These are phyloP conservation scores for Zaprionus lachaisei DNA, from an alignment of 1,140 invertebrate species.

Conservation along the genomic window DNA sequence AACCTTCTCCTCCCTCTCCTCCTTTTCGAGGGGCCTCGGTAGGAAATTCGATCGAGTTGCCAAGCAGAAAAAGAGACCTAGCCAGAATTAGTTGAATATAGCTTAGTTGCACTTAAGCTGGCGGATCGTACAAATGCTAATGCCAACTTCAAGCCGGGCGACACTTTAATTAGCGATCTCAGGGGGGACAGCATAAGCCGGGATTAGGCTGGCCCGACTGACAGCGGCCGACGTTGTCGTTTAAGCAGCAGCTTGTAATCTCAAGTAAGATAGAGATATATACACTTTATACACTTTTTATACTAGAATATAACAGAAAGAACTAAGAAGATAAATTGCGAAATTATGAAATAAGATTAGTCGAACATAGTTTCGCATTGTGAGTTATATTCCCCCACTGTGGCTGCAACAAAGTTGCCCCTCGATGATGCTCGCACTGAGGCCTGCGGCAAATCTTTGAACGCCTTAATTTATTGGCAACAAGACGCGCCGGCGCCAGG, in stretches of 20 bases:
- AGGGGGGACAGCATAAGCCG: slow-evolving; percentile 14
- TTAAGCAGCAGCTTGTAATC: slow-evolving; percentile 21
- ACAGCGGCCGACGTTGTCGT: slow-evolving; percentile 23
- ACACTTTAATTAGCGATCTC: slow-evolving; percentile 42
- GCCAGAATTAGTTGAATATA: slow-evolving; percentile 31
- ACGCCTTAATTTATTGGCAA: slow-evolving; percentile 75
- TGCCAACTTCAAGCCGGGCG: slow-evolving; percentile 20
- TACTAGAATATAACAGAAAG: not conserved
- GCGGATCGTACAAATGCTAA: slow-evolving; percentile 36
- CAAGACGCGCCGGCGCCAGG: slow-evolving; percentile 70
- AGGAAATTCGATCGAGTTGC: slow-evolving; percentile 40
- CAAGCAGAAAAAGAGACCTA: slow-evolving; percentile 23
- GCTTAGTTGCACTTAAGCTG: slow-evolving; percentile 23
- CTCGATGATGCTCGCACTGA: not conserved
- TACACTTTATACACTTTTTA: not conserved
- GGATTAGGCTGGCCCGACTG: slow-evolving; percentile 21
- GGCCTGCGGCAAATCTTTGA: slow-evolving; percentile 59
- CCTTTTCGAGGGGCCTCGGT: not conserved
- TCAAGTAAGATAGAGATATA: not conserved
- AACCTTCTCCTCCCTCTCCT: not conserved
- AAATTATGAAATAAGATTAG: slow-evolving; percentile 12
- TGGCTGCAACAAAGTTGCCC: not conserved
- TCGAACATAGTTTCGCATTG: not conserved
- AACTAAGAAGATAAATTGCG: not conserved
- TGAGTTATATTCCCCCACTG: not conserved